Base-by-base conservation (phyloP, 1,140 invertebrate genomes). In the Arctopsyche grandis region DNA sequence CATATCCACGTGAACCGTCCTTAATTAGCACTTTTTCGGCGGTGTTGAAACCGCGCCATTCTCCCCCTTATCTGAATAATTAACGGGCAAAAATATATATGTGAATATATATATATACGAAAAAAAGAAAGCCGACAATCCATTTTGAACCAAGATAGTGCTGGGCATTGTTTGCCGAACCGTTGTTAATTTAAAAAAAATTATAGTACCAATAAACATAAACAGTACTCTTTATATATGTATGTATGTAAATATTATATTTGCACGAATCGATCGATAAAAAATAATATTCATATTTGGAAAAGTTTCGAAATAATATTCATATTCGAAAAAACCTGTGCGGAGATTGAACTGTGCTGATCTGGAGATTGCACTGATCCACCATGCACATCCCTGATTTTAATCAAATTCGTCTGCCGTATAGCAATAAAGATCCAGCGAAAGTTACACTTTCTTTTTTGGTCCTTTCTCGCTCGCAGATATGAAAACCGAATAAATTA, bases 401-500 rank as follows among this genome's bases (percentile, higher is more conserved):
- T 19, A 9, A 60, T 21, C 7, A 60, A 19, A 9, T 21, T 60
- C 14, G 7, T 60, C 9, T 19, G 9, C 7, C 14, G 21, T 19
- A 19, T 5, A 19, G 56, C 14, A 60, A 21, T 60, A 19, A 21
- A 60, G 48, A 4, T 3, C 16, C 12, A 1, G 48, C 12, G 12
- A 3, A 52, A 52, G 16, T 52, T 52, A 5, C 12, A 52, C 16
- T 52, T n/a, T 52, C 16, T 52, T 52, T 52, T 38, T 38, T 38
- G 3, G 29, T 38, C 29, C 29, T 38, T 38, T 38, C 29, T 7
- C 22, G 24, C 5, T 10, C 9, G 63, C 60, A 74, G 71, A 79
- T 79, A 79, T 78, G 74, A 76, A 79, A 79, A 69, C 78, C 10
- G 80, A 79, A 82, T 82, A 82, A 82, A 82, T 82, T 82, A 82